A percentile compares a stretch with the other conserved stretches of the same genome.
These are phyloP conservation scores for Linyphia triangularis DNA, from an alignment of 2,888 invertebrate genomes.

Conservation along the genomic window DNA sequence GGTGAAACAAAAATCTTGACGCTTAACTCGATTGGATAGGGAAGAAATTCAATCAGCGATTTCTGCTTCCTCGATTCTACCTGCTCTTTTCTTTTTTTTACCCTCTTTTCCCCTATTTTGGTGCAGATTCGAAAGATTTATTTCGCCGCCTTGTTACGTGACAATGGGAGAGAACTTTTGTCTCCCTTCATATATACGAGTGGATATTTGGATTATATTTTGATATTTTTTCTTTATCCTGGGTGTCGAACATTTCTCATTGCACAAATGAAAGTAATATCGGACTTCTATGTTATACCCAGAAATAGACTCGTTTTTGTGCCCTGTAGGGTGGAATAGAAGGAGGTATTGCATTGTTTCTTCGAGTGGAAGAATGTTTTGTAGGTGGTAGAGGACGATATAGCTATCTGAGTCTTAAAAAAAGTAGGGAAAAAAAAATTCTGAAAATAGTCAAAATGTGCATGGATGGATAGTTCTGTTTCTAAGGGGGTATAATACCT, in stretches of 20 bases:
- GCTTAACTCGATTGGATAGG: conserved; percentile 60
- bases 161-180: conserved; percentile 48
- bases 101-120: background rate
- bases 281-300: conserved; percentile 8
- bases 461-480: too few relatives aligned
- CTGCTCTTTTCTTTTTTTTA: background rate
- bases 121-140: conserved; percentile 57
- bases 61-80: conserved; percentile 50
- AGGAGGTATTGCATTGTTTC: conserved; percentile 27
- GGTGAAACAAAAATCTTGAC: conserved; percentile 55
- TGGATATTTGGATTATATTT: conserved; percentile 6
- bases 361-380: conserved; percentile 6
- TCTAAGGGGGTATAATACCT: too few relatives aligned
- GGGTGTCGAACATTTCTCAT: background rate
- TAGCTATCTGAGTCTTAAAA: conserved; percentile 9
- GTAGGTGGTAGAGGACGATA: conserved; percentile 1
- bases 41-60: conserved; percentile 61
- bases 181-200: background rate
- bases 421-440: too few relatives aligned
- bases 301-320: conserved; percentile 26
- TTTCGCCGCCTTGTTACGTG: conserved; percentile 50
- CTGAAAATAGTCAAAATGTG: too few relatives aligned
- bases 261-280: conserved; percentile 55
- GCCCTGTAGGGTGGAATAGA: background rate
- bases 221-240: background rate